Conservation (phyloP, 2,888 invertebrate species). For the Habroteleia sp. region DNA sequence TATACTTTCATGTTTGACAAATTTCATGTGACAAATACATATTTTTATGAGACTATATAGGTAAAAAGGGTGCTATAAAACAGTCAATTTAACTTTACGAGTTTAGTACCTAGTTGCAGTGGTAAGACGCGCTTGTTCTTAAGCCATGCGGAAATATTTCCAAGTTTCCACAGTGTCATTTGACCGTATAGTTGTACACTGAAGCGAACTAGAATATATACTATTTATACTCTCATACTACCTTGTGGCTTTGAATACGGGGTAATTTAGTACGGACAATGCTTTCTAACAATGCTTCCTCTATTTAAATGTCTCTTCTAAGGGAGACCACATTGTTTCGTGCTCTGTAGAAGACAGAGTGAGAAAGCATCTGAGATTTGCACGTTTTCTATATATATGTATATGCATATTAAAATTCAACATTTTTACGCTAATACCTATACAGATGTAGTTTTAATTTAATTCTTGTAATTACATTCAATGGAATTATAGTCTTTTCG, state of each 20-base stretch:
- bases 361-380: conserved; percentile 29
- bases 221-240: conserved; percentile 16
- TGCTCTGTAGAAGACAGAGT: conserved; percentile 31
- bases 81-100: conserved; percentile 46
- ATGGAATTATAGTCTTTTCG: no score
- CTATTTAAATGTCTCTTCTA: conserved; percentile 43
- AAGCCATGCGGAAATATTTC: conserved; percentile 35
- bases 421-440: background rate
- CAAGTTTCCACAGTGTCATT: conserved; percentile 40
- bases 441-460: background rate
- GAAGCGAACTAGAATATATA: conserved; percentile 26
- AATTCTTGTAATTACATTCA: background rate
- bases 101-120: conserved; percentile 16
- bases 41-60: conserved; percentile 32
- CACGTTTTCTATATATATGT: conserved; percentile 25
- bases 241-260: conserved; percentile 63
- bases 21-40: conserved; percentile 30
- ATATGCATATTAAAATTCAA: background rate
- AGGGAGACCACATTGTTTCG: conserved; percentile 60
- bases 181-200: conserved; percentile 20
- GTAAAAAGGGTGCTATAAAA: conserved; percentile 29
- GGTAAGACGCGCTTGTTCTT: conserved; percentile 23
- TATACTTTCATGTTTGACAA: conserved; percentile 19
- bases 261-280: conserved; percentile 65
- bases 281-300: conserved; percentile 57